These are phyloP conservation scores for Threskiornis aethiopicus DNA, from an alignment of 2,797 vertebrate species.

Conservation along the genomic window DNA sequence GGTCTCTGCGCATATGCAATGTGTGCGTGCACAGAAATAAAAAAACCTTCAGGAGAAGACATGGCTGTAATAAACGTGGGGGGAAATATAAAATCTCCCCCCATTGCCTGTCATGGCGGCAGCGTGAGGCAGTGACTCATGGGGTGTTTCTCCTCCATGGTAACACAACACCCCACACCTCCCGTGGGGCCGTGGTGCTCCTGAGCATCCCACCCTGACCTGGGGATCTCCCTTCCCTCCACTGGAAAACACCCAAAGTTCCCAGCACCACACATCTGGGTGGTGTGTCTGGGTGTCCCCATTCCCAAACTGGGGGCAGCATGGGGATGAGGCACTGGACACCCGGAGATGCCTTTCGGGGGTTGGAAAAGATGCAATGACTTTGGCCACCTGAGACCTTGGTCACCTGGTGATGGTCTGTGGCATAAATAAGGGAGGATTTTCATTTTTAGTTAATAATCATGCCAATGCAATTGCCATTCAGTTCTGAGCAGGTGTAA, in stretches of 20 bases:
- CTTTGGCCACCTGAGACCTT: background rate
- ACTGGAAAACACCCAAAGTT: background rate
- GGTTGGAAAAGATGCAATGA: background rate
- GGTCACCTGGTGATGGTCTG: background rate
- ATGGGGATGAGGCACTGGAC: background rate
- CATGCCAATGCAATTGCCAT: fast-evolving
- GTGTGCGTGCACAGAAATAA: background rate
- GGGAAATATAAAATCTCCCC: background rate
- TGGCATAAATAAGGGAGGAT: background rate
- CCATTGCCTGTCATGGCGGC: fast-evolving
- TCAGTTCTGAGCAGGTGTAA: background rate
- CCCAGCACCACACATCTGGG: background rate
- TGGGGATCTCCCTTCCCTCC: background rate
- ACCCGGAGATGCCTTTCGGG: background rate
- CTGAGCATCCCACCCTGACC: fast-evolving
- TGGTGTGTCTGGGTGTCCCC: fast-evolving
- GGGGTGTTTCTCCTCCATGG: background rate
- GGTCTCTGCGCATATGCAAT: fast-evolving
- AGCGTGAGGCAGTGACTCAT: fast-evolving
- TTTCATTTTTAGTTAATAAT: background rate
- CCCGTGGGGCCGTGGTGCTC: fast-evolving
- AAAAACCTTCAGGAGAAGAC: background rate
- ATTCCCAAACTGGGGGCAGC: background rate
- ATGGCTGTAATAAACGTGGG: background rate
- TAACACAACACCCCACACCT: background rate